Percentiles rank a stretch among this genome's conserved stretches.
phyloP scores from a whole-genome alignment of 2,888 invertebrate genomes.

The Megamerina dolium region DNA sequence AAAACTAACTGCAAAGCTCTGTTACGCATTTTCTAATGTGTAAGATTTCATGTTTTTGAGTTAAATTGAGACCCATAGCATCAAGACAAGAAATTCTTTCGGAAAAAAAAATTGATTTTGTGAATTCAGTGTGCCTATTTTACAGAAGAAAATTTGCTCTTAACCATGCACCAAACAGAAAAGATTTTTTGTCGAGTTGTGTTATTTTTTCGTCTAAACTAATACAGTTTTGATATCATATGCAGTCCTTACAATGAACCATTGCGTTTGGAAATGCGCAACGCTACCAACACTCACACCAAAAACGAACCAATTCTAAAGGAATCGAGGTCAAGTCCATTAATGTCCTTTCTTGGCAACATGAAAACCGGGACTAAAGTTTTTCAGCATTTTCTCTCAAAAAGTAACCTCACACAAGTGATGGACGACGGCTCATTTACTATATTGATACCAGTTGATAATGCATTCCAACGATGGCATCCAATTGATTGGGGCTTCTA shows the following conservation, averaged over 20 bases:
- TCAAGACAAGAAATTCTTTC: too few relatives aligned
- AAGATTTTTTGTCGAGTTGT: too few relatives aligned
- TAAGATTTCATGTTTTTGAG: too few relatives aligned
- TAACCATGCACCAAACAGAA: too few relatives aligned
- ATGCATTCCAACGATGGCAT: constrained; percentile 63
- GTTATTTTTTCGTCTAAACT: too few relatives aligned
- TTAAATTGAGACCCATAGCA: too few relatives aligned
- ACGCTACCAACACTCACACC: constrained; percentile 40
- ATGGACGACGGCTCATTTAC: constrained; percentile 56
- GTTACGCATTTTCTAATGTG: too few relatives aligned
- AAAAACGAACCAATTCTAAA: constrained; percentile 46
- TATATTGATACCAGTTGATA: constrained; percentile 59
- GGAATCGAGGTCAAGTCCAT: constrained; percentile 45
- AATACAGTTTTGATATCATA: too few relatives aligned
- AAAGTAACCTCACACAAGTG: constrained; percentile 57
- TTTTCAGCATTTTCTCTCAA: constrained; percentile 58
- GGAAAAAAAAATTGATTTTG: too few relatives aligned
- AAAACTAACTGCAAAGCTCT: too few relatives aligned
- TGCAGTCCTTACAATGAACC: constrained; percentile 48
- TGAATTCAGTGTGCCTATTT: too few relatives aligned
- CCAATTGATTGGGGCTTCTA: constrained; percentile 67
- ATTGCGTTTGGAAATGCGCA: constrained; percentile 46
- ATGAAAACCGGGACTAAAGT: constrained; percentile 60
- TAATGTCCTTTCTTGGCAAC: constrained; percentile 53
- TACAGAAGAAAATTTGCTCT: too few relatives aligned